Conservation (phyloP, 2,797 vertebrate genomes). For the Anguilla anguilla region DNA sequence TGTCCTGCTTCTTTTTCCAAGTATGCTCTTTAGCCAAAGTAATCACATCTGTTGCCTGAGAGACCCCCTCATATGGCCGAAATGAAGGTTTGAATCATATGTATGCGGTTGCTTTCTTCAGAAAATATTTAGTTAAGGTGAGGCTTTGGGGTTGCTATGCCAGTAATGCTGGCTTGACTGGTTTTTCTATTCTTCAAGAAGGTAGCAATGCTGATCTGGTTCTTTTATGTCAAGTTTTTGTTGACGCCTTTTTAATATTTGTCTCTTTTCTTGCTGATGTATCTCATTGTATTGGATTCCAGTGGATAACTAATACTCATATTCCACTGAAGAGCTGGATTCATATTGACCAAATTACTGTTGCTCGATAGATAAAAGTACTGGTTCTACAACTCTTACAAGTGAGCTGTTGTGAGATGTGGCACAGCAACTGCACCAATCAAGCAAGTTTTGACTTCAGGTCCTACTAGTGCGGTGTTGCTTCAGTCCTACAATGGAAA, state of each 20-base stretch:
- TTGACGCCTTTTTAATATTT: neutral
- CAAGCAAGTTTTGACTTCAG: neutral
- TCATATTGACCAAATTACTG: neutral
- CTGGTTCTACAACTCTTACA: neutral
- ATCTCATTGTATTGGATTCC: neutral
- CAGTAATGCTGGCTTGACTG: slow-evolving; percentile 8
- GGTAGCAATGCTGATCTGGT: neutral
- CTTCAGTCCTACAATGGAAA: too few relatives aligned
- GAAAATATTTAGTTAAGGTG: neutral
- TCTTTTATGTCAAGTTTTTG: neutral
- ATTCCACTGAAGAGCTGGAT: neutral
- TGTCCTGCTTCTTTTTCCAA: neutral
- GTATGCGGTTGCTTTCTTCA: neutral
- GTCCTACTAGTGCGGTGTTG: neutral
- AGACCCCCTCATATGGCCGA: neutral
- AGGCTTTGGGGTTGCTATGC: neutral
- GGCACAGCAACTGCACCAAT: neutral
- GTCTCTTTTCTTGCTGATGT: neutral
- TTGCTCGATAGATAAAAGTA: neutral
- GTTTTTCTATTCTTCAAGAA: neutral
- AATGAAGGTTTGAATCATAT: neutral
- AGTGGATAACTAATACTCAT: neutral
- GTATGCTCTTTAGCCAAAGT: neutral
- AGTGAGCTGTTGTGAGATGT: neutral
- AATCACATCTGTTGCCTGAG: neutral